phyloP scores from a whole-genome alignment of 1,140 invertebrate genomes.

The Tribolium madens region DNA sequence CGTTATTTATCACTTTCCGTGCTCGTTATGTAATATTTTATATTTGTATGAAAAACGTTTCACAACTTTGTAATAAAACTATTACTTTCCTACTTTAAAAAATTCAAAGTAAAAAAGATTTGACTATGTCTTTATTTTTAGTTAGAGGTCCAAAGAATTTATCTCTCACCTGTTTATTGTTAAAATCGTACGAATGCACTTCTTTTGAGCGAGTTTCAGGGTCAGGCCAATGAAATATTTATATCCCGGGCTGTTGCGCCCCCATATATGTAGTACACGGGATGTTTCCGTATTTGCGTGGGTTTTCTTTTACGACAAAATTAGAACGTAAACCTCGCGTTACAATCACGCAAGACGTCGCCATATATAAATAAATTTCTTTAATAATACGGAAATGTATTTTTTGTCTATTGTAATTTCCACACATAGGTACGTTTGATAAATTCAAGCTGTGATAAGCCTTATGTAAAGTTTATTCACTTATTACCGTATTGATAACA shows the following conservation, averaged over 20 bases:
- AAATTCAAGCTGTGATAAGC: constrained; percentile 1
- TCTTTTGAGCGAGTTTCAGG: not conserved
- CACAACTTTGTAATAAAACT: no score
- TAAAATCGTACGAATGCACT: not conserved
- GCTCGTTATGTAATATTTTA: no score
- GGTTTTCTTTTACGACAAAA: not conserved
- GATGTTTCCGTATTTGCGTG: not conserved
- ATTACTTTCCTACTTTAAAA: no score
- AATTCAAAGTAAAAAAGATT: no score
- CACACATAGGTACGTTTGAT: constrained; percentile 6
- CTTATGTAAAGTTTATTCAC: constrained; percentile 28
- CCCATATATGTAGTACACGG: not conserved
- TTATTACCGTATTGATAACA: constrained; percentile 10
- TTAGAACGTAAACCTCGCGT: not conserved
- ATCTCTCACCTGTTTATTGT: not conserved
- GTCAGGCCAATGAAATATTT: not conserved
- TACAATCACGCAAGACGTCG: not conserved
- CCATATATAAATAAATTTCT: not conserved
- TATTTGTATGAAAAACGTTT: no score
- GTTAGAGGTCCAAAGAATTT: no score
- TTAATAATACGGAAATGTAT: not conserved
- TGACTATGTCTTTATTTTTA: no score
- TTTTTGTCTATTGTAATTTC: constrained; percentile 16
- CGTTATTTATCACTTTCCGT: no score
- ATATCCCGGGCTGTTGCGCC: not conserved